Percentiles rank a stretch among this genome's conserved stretches.
Conservation (phyloP, 2,797 vertebrate species). For the Etheostoma nigrum region DNA sequence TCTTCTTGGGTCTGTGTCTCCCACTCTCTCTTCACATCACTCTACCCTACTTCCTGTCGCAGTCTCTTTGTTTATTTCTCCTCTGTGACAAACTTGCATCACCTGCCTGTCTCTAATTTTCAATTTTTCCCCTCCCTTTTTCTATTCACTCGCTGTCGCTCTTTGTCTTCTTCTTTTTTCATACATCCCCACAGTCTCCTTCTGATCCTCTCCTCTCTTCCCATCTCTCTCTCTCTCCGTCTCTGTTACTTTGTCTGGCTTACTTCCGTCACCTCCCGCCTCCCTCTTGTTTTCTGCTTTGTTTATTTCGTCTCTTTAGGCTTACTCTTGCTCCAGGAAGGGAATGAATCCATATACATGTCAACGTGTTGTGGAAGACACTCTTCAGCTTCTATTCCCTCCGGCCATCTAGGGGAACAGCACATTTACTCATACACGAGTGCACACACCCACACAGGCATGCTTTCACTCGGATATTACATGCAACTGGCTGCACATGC, state of each 20-base stretch:
- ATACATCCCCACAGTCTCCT: constrained; percentile 25
- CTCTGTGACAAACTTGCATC: constrained; percentile 65
- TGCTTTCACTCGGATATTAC: constrained; percentile 20
- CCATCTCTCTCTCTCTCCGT: constrained; percentile 20
- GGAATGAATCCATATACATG: constrained; percentile 63
- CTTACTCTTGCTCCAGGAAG: constrained; percentile 40
- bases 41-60: constrained; percentile 51
- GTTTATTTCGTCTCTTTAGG: constrained; percentile 56
- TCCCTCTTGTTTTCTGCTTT: constrained; percentile 59
- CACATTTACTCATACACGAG: constrained; percentile 30
- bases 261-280: constrained; percentile 55
- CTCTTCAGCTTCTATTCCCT: constrained; percentile 50
- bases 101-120: constrained; percentile 63
- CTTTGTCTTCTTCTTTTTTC: constrained; percentile 34
- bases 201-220: constrained; percentile 26
- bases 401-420: constrained; percentile 37
- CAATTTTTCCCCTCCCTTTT: constrained; percentile 39
- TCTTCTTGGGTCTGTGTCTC: constrained; percentile 33
- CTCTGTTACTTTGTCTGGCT: constrained; percentile 62
- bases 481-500: constrained; percentile 30
- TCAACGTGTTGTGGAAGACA: constrained; percentile 58
- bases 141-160: constrained; percentile 38
- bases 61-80: constrained; percentile 60
- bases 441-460: constrained; percentile 30
- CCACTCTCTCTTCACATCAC: constrained; percentile 49